Conservation (phyloP, 2,888 invertebrate genomes). For the Hypselothyrea guttata region DNA sequence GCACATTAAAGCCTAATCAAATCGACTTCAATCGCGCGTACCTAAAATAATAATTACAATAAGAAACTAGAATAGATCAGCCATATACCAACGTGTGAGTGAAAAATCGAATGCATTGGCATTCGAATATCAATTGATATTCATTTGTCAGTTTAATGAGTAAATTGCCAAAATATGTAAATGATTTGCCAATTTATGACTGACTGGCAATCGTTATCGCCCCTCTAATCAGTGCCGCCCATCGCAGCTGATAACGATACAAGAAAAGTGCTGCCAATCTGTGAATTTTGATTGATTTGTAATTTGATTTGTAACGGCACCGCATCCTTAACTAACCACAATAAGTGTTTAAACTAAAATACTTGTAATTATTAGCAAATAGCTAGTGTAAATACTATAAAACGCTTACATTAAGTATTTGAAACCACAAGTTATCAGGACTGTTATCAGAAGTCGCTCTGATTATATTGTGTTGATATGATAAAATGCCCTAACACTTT, state of each 20-base stretch:
- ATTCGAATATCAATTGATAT: too few relatives aligned
- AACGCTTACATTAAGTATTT: not conserved
- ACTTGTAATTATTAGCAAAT: not conserved
- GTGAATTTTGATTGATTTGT: conserved; percentile 30
- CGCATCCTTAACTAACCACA: conserved; percentile 14
- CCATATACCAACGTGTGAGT: conserved; percentile 36
- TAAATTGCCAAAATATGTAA: conserved; percentile 65
- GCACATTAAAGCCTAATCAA: conserved; percentile 25
- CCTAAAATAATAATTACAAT: conserved; percentile 8
- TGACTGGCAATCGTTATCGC: conserved; percentile 41
- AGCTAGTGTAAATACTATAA: not conserved
- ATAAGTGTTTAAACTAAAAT: conserved; percentile 12
- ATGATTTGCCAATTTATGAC: conserved; percentile 57
- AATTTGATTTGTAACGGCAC: conserved; percentile 44
- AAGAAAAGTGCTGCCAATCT: conserved; percentile 39
- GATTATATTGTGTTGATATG: conserved; percentile 55
- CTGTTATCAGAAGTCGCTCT: conserved; percentile 42
- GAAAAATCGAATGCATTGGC: not conserved
- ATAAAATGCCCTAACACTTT: conserved; percentile 50
- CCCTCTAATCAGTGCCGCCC: conserved; percentile 50
- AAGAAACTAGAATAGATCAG: conserved; percentile 5
- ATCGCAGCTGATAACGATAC: conserved; percentile 32
- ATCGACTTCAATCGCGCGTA: conserved; percentile 28
- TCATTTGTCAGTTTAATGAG: conserved; percentile 41
- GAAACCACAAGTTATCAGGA: conserved; percentile 6